Base-by-base conservation (phyloP, 2,113 vertebrate genomes). In the Chitala chitala region DNA sequence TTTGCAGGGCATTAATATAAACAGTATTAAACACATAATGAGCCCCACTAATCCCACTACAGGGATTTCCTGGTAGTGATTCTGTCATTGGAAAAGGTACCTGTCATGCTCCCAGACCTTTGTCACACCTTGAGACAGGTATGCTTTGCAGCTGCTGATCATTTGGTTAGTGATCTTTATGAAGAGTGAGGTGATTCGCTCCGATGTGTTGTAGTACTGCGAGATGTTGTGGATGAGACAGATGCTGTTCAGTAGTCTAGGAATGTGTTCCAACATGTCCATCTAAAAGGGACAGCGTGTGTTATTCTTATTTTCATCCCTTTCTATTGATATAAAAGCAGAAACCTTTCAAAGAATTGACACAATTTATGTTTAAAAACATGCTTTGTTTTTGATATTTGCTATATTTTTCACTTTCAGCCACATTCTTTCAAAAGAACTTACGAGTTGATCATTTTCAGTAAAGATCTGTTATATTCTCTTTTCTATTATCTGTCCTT, bases 141-240 rank as follows among this genome's bases (percentile, higher is more conserved):
- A 88, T 0, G 24, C 75, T 77, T 90, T 92, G 84, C 90, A 90
- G 38, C 22, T 89, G 70, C 78, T 83, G 79, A 93, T 88, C 88
- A 94, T 91, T 82, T 92, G 93, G 80, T 94, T 94, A 42, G 93
- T 93, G 82, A 94, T 85, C 82, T 93, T 94, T 54, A 93, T 87
- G 78, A 94, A 90, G 78, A 94, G 90, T 0, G 91, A 90, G 2
- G 89, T 94, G 89, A 91, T 89, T 33, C 74, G 76, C 73, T 94
- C 91, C 3, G 93, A 92, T 0, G 90, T 93, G 82, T 92, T 91
- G 82, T 92, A 93, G 83, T 88, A 89, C 0, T 75, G 87, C 15
- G 93, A 93, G 12, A 87, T 86, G 3, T 77, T 82, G 76, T 90
- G 88, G 66, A 94, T 90, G 90, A 94, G 85, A 53, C 76, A 78